Percentiles rank a stretch among this genome's conserved stretches.
These are phyloP conservation scores for Falcaria lacertinaria DNA, from an alignment of 2,888 invertebrate genomes.

Conservation along the genomic window DNA sequence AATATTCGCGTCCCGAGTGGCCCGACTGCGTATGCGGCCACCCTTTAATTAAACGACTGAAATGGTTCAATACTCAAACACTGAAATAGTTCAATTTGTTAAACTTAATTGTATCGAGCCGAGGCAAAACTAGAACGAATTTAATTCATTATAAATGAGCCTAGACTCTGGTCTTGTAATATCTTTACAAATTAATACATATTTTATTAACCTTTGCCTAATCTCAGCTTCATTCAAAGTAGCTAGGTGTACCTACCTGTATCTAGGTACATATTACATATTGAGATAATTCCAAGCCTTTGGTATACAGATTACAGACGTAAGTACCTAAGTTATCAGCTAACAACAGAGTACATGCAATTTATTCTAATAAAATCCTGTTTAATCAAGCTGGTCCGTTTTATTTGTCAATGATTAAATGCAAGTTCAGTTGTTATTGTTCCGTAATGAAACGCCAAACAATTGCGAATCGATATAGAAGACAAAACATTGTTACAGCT, in stretches of 20 bases:
- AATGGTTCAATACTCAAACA: slow-evolving; percentile 71
- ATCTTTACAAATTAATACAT: not conserved
- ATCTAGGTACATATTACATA: too few relatives aligned
- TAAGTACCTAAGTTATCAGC: too few relatives aligned
- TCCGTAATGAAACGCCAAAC: slow-evolving; percentile 47
- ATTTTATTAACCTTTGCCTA: too few relatives aligned
- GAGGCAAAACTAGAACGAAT: slow-evolving; percentile 29
- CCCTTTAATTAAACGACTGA: slow-evolving; percentile 75
- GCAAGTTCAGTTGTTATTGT: slow-evolving; percentile 34
- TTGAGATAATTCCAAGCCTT: too few relatives aligned
- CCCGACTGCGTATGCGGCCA: slow-evolving; percentile 56
- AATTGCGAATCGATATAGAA: slow-evolving; percentile 55
- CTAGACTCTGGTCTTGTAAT: not conserved
- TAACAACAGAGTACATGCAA: too few relatives aligned
- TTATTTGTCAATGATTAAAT: slow-evolving; percentile 26
- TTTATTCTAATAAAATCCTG: too few relatives aligned
- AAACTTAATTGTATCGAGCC: slow-evolving; percentile 65
- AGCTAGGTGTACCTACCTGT: too few relatives aligned
- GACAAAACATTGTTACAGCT: slow-evolving; percentile 70
- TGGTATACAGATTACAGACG: too few relatives aligned
- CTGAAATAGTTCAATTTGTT: slow-evolving; percentile 71
- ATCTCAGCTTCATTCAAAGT: too few relatives aligned
- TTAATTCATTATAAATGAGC: slow-evolving; percentile 40
- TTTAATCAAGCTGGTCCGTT: not conserved
- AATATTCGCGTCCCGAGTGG: slow-evolving; percentile 73